Percentiles rank a stretch among this genome's conserved stretches.
phyloP scores from a whole-genome alignment of 2,888 invertebrate species.

The Bibio marci region DNA sequence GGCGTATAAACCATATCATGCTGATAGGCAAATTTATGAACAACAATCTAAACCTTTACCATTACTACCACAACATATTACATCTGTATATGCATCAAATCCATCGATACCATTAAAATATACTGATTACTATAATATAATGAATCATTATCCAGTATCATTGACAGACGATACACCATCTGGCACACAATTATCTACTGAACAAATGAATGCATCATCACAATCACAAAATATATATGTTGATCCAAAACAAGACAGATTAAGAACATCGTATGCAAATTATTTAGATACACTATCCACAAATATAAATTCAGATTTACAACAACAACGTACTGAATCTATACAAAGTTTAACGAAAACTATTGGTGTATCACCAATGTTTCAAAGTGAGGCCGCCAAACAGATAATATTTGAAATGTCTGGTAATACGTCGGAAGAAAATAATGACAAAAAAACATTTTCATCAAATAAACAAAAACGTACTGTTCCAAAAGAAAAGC shows the following conservation, averaged over 20 bases:
- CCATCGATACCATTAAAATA: conserved; percentile 11
- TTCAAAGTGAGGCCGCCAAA: conserved; percentile 72
- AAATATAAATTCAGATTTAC: conserved; percentile 1
- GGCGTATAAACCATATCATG: conserved; percentile 4
- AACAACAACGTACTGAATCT: conserved; percentile 23
- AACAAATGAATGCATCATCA: not conserved
- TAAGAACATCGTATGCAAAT: not conserved
- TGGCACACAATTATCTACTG: conserved; percentile 14
- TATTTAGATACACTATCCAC: not conserved
- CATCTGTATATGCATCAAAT: conserved; percentile 2
- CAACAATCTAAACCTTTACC: too few relatives aligned
- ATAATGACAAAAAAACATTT: conserved; percentile 30
- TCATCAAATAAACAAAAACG: conserved; percentile 43
- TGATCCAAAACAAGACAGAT: conserved; percentile 8
- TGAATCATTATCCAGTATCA: conserved; percentile 12
- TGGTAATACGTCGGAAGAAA: conserved; percentile 23
- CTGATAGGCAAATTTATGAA: conserved; percentile 3
- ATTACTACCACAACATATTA: conserved; percentile 1
- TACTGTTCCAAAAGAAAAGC: conserved; percentile 62
- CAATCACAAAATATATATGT: not conserved
- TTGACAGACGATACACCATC: conserved; percentile 15
- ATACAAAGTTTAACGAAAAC: conserved; percentile 27
- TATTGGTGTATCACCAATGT: conserved; percentile 49
- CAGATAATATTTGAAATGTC: conserved; percentile 72
- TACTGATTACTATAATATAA: conserved; percentile 15